These are phyloP conservation scores for Sylvilagus bachmani DNA, from an alignment of 2,113 vertebrate species.

Conservation along the genomic window DNA sequence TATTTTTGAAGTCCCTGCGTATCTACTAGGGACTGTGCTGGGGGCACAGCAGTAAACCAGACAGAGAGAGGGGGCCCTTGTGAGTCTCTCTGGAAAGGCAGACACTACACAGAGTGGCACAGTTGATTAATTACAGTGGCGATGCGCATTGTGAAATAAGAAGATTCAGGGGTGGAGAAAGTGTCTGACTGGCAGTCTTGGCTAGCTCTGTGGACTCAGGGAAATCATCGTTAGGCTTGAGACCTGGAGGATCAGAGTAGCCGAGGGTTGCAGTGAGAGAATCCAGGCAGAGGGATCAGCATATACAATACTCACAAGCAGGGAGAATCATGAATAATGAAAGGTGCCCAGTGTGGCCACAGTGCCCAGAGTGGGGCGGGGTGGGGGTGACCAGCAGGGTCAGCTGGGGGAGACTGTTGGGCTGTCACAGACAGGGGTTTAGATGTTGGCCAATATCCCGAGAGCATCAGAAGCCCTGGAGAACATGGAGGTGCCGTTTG, in stretches of 20 bases:
- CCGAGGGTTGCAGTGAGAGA: not conserved
- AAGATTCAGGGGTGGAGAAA: slow-evolving; percentile 20
- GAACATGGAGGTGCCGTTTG: not conserved
- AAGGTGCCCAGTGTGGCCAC: not conserved
- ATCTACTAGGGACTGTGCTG: not conserved
- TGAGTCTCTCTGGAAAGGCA: slow-evolving; percentile 51
- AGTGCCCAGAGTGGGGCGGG: not conserved
- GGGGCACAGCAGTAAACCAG: not conserved
- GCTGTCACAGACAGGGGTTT: not conserved
- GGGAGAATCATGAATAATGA: not conserved
- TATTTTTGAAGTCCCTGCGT: too few relatives aligned
- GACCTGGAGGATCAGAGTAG: not conserved
- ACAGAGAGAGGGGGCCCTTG: not conserved
- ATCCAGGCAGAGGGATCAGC: not conserved
- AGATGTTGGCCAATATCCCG: not conserved
- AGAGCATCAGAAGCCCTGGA: not conserved
- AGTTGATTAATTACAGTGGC: slow-evolving; percentile 52
- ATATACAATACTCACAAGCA: not conserved
- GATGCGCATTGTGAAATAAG: slow-evolving; percentile 35
- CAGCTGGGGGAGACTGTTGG: not conserved
- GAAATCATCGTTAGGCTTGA: not conserved
- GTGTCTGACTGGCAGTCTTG: not conserved
- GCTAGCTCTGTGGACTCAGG: not conserved
- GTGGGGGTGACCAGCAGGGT: not conserved
- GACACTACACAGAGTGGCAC: slow-evolving; percentile 74